Conservation (phyloP, 2,888 invertebrate genomes). For the Dusona sp. region DNA sequence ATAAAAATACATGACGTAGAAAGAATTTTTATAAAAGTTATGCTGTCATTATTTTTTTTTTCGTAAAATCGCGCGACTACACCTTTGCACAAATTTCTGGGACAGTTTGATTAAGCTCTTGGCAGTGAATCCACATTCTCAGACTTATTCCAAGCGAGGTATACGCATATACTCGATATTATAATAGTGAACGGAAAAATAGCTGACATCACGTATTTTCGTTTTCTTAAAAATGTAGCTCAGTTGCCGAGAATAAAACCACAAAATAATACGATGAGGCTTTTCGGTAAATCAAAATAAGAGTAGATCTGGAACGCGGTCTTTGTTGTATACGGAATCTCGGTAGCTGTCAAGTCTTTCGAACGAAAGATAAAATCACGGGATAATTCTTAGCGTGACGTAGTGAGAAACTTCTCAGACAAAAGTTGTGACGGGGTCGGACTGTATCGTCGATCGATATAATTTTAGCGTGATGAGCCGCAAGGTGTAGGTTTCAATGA, state of each 20-base stretch:
- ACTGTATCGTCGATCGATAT: conserved; percentile 39
- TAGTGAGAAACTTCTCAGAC: conserved; percentile 29
- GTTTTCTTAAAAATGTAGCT: background rate
- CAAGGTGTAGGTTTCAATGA: conserved; percentile 81
- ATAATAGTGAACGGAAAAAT: conserved; percentile 18
- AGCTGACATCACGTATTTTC: conserved; percentile 17
- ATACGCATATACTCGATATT: background rate
- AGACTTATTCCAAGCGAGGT: background rate
- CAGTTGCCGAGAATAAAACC: background rate
- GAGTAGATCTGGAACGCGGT: too few species aligned
- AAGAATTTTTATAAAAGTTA: background rate
- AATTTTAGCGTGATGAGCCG: conserved; percentile 54
- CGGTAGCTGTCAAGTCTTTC: too few species aligned
- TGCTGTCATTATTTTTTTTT: background rate
- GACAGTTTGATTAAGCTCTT: conserved; percentile 23
- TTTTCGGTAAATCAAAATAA: conserved; percentile 6
- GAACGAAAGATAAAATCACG: background rate
- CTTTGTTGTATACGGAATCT: too few species aligned
- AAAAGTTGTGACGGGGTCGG: conserved; percentile 21
- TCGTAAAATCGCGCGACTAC: background rate
- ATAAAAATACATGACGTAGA: background rate
- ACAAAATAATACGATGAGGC: background rate
- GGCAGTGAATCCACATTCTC: conserved; percentile 33
- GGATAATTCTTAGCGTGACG: background rate
- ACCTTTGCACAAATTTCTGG: background rate